These are phyloP conservation scores for Chlamydotis undulata DNA, from an alignment of 2,113 vertebrate species.

Conservation along the genomic window DNA sequence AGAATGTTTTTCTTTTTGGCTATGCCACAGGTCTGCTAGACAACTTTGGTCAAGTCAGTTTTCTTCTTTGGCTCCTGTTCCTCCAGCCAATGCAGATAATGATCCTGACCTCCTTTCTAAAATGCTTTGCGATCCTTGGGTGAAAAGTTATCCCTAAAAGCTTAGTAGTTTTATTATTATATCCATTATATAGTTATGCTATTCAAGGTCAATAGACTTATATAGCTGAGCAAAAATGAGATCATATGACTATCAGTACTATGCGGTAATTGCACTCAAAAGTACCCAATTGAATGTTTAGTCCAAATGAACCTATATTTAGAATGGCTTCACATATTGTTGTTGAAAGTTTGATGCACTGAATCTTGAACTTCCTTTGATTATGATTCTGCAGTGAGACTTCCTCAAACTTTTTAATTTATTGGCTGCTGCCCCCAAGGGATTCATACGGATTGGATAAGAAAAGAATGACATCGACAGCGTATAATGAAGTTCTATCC, in stretches of 20 bases:
- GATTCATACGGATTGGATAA: slow-evolving; percentile 51
- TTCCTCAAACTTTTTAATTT: slow-evolving; percentile 58
- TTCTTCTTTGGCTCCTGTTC: slow-evolving; percentile 27
- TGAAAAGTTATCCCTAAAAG: slow-evolving; percentile 59
- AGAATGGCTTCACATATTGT: background rate
- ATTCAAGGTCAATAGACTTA: slow-evolving; percentile 49
- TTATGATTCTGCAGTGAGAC: background rate
- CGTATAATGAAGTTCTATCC: slow-evolving; percentile 43
- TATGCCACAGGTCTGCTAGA: background rate
- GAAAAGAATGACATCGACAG: slow-evolving; percentile 57
- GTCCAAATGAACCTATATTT: slow-evolving; percentile 57
- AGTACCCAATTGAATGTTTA: slow-evolving; percentile 43
- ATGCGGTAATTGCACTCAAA: slow-evolving; percentile 10
- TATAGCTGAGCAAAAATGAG: slow-evolving; percentile 30
- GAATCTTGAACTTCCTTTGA: slow-evolving; percentile 54
- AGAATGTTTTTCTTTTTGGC: background rate
- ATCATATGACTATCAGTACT: slow-evolving; percentile 23
- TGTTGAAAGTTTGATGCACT: slow-evolving; percentile 14
- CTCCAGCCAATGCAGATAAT: slow-evolving; percentile 35
- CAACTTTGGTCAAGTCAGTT: slow-evolving; percentile 44
- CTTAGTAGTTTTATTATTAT: slow-evolving; percentile 36
- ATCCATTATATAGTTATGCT: slow-evolving; percentile 39
- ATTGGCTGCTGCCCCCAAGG: slow-evolving; percentile 48
- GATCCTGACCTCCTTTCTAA: slow-evolving; percentile 63
- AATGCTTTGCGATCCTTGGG: slow-evolving; percentile 43